A percentile compares a stretch with the other conserved stretches of the same genome.
Evolutionary conservation across 2,888 invertebrate species (phyloP).

Genomic region (Melanophora roralis): DNA sequence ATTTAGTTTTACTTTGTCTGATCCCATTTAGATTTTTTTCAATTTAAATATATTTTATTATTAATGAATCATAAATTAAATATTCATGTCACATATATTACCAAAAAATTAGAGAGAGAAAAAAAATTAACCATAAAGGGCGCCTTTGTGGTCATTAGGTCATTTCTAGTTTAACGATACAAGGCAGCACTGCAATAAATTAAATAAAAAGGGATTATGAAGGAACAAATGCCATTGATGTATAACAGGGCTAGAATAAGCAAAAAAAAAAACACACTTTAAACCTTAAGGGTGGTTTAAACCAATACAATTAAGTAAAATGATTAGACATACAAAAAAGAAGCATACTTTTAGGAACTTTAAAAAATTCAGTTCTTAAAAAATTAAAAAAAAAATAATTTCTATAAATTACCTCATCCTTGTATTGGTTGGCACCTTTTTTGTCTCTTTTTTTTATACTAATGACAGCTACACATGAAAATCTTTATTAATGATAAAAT

Average conservation of each 20-base stretch:
- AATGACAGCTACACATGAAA: constrained; percentile 46
- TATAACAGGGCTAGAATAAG: not conserved
- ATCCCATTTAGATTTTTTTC: constrained; percentile 31
- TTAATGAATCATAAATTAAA: constrained; percentile 31
- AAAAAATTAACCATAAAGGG: constrained; percentile 3
- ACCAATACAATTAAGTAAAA: not conserved
- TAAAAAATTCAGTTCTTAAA: not conserved
- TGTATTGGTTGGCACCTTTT: too few species aligned
- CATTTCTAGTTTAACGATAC: constrained; percentile 33
- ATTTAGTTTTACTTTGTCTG: not conserved
- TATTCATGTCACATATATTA: constrained; percentile 54
- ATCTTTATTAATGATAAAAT: constrained; percentile 66
- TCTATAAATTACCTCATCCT: not conserved
- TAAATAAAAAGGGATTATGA: constrained; percentile 15
- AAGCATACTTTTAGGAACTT: not conserved
- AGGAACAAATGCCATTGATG: constrained; percentile 30
- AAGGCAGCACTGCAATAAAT: not conserved
- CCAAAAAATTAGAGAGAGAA: not conserved
- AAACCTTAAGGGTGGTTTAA: not conserved
- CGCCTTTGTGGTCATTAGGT: constrained; percentile 60
- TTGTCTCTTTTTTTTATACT: not conserved
- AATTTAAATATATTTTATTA: constrained; percentile 13
- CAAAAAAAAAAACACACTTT: not conserved
- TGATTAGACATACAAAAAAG: not conserved
- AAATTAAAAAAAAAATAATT: not conserved